Evolutionary conservation across 1,140 invertebrate genomes (phyloP), one percentile per base, ranked within the genome.

Genomic region (Magallana angulata): DNA sequence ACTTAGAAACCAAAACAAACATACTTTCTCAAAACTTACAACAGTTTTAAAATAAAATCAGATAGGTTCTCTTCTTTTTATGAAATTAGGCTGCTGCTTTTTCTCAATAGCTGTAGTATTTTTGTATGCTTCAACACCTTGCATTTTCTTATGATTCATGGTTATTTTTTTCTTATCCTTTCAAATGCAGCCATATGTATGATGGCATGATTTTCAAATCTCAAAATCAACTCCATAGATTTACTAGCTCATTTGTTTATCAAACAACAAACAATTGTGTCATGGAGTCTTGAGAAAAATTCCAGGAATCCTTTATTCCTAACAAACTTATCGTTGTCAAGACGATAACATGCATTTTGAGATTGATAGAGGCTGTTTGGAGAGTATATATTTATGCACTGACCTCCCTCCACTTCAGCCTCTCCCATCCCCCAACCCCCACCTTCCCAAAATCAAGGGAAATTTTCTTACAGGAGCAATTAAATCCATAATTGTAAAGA

Each of bases 131-230:
- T 76, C 68, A 76, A 30, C 68, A 76, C 68, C 68, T 76, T 76
- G 68, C 68, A 36, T 76, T 64, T 76, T 76, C 68, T 76, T 76
- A 76, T 76, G 68, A 76, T 76, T 76, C 68, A 76, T 30, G 24
- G 24, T 76, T 18, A 76, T 76, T 76, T 76, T 12, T 48, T 48
- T 48, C 4, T 48, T 48, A 48, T 48, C 36, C 36, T 48, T 30
- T 30, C 24, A 76, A 24, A 36, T 12, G 24, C 24, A 71, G 68
- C 68, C 68, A 76, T 76, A 76, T 76, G 68, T 76, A 76, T 12
- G 8, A 36, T 76, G 24, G 68, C 24, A 30, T 30, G 11, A 30
- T 76, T 76, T 76, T 76, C 36, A 11, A 30, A 71, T 76, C 24
- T 7, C 9, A 36, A 76, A 4, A 64, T 64, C 18, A n/a, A 14